Percentiles rank a stretch among this genome's conserved stretches.
Evolutionary conservation across 2,888 invertebrate genomes (phyloP).

Genomic region (Zeuzera pyrina): DNA sequence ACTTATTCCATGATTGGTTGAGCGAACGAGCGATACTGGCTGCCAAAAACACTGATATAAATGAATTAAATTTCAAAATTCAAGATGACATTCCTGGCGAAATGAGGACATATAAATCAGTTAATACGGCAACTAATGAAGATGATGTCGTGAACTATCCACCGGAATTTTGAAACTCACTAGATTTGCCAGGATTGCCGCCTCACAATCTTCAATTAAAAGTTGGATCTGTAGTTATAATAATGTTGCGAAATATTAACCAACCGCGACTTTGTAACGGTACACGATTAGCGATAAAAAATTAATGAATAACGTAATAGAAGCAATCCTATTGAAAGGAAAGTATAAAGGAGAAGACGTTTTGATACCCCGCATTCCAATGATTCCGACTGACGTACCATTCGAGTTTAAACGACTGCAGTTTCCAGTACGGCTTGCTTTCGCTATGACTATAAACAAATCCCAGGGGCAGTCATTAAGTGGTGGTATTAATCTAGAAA

Average conservation of each 20-base stretch:
- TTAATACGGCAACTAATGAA: constrained; percentile 21
- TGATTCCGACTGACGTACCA: too few species aligned
- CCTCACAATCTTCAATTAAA: constrained; percentile 23
- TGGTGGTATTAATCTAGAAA: neutral
- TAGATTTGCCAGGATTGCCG: constrained; percentile 23
- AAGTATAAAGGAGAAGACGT: constrained; percentile 9
- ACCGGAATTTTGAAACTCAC: constrained; percentile 25
- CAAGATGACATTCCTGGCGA: constrained; percentile 20
- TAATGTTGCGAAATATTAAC: constrained; percentile 19
- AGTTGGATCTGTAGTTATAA: constrained; percentile 18
- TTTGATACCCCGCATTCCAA: too few species aligned
- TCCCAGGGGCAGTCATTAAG: neutral
- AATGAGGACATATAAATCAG: constrained; percentile 23
- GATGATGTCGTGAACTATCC: constrained; percentile 29
- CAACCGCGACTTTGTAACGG: constrained; percentile 19
- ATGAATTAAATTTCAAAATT: constrained; percentile 21
- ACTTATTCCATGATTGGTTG: constrained; percentile 16
- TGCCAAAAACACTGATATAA: constrained; percentile 5
- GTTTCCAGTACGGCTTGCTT: too few species aligned
- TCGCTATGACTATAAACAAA: too few species aligned
- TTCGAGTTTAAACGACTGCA: too few species aligned
- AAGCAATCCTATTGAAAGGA: constrained; percentile 10
- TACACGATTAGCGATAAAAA: constrained; percentile 11
- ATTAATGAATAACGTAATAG: constrained; percentile 10
- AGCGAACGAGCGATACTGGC: constrained; percentile 20